Conservation (phyloP, 2,113 vertebrate species). For the Smithornis capensis region DNA sequence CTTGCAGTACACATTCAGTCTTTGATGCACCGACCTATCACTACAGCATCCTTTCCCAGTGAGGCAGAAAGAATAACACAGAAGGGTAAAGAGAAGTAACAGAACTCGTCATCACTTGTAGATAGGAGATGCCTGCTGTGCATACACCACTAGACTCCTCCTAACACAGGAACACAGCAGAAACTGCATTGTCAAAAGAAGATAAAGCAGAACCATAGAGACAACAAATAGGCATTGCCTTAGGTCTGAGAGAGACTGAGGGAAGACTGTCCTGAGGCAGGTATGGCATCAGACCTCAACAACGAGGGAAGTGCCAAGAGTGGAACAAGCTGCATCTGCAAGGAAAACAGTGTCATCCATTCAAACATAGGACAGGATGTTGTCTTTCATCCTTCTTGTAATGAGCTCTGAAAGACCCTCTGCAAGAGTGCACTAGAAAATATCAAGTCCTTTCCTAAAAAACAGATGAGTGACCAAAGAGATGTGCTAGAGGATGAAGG, state of each 20-base stretch:
- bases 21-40: not conserved
- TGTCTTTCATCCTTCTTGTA: not conserved
- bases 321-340: not conserved
- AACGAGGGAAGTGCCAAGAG: not conserved
- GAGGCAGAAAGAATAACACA: too few relatives aligned
- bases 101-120: not conserved
- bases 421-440: not conserved
- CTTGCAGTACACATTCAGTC: not conserved
- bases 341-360: not conserved
- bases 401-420: not conserved
- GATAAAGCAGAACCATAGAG: not conserved
- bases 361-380: fast-evolving
- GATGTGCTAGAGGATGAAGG: not conserved
- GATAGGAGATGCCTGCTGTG: not conserved
- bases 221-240: not conserved
- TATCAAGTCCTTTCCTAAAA: not conserved
- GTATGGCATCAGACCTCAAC: not conserved
- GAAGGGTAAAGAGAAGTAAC: not conserved
- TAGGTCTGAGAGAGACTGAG: not conserved
- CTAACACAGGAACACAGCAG: not conserved
- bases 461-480: not conserved
- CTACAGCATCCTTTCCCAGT: not conserved
- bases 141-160: not conserved
- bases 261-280: not conserved
- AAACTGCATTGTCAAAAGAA: not conserved